These are phyloP conservation scores for Cyanoramphus novaezelandiae DNA, from an alignment of 2,113 vertebrate genomes.

Conservation along the genomic window DNA sequence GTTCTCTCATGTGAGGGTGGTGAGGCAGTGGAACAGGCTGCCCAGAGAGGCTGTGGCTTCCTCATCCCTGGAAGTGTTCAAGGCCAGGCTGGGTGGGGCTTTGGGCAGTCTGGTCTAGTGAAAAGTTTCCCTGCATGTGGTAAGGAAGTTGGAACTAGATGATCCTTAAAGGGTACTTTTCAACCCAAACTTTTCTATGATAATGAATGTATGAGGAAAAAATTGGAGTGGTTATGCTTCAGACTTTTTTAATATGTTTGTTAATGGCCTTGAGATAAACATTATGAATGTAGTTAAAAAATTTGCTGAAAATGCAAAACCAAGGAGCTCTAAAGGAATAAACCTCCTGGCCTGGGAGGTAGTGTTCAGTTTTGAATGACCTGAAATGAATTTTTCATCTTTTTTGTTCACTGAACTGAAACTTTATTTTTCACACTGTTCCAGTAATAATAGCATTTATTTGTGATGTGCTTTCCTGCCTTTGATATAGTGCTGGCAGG, in stretches of 20 bases:
- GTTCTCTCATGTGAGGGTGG: accelerated
- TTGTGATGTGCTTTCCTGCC: background rate
- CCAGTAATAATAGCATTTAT: background rate
- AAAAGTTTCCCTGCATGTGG: accelerated
- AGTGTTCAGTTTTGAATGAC: background rate
- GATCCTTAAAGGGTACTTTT: background rate
- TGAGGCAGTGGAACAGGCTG: accelerated
- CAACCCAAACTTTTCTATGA: background rate
- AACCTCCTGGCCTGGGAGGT: background rate
- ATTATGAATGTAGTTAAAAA: background rate
- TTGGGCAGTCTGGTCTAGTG: background rate
- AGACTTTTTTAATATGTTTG: constrained; percentile 11
- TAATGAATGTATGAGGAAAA: background rate
- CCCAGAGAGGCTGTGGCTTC: background rate
- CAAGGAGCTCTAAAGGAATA: background rate
- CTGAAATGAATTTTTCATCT: constrained; percentile 30
- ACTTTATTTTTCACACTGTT: background rate
- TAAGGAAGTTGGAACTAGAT: accelerated
- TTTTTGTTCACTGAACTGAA: constrained; percentile 11
- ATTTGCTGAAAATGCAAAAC: constrained; percentile 36
- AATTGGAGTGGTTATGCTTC: background rate
- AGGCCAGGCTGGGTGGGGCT: accelerated
- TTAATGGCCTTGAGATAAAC: constrained; percentile 28
- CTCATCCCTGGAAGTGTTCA: background rate
- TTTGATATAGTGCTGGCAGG: background rate